Evolutionary conservation across 2,113 vertebrate species (phyloP).

Genomic region (Pavo muticus): DNA sequence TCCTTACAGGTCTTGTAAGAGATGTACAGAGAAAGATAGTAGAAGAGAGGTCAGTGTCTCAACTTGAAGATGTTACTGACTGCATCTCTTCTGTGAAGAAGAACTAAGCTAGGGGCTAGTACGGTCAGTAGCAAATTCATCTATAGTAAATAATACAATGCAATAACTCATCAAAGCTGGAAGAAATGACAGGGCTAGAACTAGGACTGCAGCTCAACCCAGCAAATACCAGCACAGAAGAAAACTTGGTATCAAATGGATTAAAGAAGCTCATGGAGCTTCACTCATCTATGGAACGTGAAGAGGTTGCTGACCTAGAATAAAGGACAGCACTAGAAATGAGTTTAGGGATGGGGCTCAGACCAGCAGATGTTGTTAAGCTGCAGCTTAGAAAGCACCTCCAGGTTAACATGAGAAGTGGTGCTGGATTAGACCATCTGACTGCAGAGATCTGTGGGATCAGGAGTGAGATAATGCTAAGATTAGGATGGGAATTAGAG

Average conservation of each 20-base stretch:
- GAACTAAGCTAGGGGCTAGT: neutral
- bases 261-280: neutral
- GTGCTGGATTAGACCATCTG: neutral
- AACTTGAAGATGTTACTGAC: neutral
- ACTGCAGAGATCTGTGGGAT: constrained; percentile 17
- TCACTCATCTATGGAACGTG: neutral
- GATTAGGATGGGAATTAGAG: constrained; percentile 27
- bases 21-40: neutral
- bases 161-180: neutral
- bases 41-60: neutral
- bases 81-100: neutral
- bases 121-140: rapidly evolving
- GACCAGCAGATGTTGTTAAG: neutral
- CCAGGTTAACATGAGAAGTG: neutral
- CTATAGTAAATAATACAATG: neutral
- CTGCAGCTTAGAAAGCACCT: neutral
- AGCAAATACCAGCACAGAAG: neutral
- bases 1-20: neutral
- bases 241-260: neutral
- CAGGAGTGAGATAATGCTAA: neutral
- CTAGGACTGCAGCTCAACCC: neutral
- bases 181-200: neutral
- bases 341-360: neutral
- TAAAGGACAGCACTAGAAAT: neutral
- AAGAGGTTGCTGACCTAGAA: neutral